These are phyloP conservation scores for Campoplex capitator DNA, from an alignment of 2,888 invertebrate genomes.

Conservation along the genomic window DNA sequence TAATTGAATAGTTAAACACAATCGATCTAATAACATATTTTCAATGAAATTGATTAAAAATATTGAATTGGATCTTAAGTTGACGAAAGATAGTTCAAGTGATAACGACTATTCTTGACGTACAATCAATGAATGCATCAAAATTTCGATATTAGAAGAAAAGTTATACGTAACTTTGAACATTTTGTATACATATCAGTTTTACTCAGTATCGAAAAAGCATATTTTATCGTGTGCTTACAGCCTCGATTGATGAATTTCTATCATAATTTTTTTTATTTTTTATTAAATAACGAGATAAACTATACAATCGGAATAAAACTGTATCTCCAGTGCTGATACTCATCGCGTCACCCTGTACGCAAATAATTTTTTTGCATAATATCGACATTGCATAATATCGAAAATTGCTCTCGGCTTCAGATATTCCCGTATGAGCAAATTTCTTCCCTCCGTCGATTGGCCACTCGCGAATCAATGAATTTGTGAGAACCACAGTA, in stretches of 20 bases:
- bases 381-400: neutral
- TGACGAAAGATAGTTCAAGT: neutral
- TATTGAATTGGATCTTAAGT: no score
- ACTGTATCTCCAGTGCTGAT: no score
- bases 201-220: no score
- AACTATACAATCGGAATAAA: no score
- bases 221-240: neutral
- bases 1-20: no score
- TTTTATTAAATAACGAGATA: no score
- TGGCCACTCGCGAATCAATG: neutral
- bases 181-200: neutral
- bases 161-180: neutral
- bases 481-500: neutral
- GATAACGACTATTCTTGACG: neutral
- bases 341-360: no score
- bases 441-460: neutral
- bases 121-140: neutral
- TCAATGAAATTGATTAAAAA: no score
- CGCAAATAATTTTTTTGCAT: no score
- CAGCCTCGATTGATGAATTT: neutral
- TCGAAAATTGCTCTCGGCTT: neutral
- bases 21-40: no score
- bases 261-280: neutral
- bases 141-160: neutral
- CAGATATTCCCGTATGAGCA: neutral